Base-by-base conservation (phyloP, 2,888 invertebrate genomes). In the Drosophila koepferae region DNA sequence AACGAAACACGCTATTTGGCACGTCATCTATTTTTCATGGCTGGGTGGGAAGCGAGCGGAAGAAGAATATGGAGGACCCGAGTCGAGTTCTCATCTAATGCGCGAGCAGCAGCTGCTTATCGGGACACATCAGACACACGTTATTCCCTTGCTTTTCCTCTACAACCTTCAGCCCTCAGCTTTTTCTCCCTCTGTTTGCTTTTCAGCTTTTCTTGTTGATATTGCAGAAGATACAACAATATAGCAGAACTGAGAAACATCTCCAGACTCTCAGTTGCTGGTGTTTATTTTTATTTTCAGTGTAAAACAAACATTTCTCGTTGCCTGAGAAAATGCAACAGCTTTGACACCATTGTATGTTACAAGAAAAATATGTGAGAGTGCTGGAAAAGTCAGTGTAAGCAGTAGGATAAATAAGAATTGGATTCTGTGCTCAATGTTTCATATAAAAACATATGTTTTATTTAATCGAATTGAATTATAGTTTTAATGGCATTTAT, bases 91-190 rank as follows among this genome's bases (percentile, higher is more conserved):
- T 70, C n/a, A 55, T 41, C 44, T 69, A 63, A 79, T 63, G 77
- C 70, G 48, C 69, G 51, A 75, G 80, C 40, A 66, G 76, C 66
- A 59, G 80, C 62, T 71, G 76, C 70, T 77, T 77, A 80, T 80
- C 76, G 40, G 54, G 14, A 44, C 76, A 67, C 66, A 80, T 80
- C 67, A 67, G 74, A 67, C 63, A 60, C 65, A 65, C 56, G 67
- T 54, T 62, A 20, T 64, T 64, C 44, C 14, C 48, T 53, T 66
- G 43, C 55, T n/a, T 44, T 20, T 63, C 20, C 49, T 10, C 18
- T 18, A 31, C 46, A 14, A 44, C 44, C 38, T 20, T n/a, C 40
- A n/a, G n/a, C n/a, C n/a, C n/a, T n/a, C n/a, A 6, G 36, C 6
- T 14, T 6, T 61, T 61, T 44, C n/a, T 8, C 36, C 23, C 16